phyloP scores from a whole-genome alignment of 1,140 invertebrate genomes.

The Drosophila quadrilineata region DNA sequence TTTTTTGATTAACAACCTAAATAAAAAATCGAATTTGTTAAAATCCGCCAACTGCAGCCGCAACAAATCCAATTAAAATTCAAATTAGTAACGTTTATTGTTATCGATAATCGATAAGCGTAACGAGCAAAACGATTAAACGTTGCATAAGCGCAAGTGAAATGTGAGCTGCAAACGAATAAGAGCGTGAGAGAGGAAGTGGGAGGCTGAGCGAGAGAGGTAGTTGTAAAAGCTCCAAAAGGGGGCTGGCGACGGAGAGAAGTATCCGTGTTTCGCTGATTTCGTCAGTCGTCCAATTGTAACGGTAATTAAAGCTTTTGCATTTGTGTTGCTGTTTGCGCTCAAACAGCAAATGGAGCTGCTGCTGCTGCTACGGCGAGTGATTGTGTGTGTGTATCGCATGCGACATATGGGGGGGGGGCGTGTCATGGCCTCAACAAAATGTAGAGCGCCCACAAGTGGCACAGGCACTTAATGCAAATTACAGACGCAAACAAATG shows the following conservation, averaged over 20 bases:
- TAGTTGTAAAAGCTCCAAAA: not conserved
- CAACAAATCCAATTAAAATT: too few species aligned
- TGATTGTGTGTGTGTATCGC: constrained; percentile 70
- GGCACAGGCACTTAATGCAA: constrained; percentile 66
- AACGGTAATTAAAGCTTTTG: constrained; percentile 67
- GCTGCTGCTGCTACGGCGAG: constrained; percentile 32
- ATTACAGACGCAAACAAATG: constrained; percentile 43
- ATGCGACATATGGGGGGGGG: constrained; percentile 31
- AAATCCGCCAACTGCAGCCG: too few species aligned
- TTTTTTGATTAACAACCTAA: too few species aligned
- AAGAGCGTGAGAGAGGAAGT: not conserved
- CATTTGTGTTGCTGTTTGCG: constrained; percentile 15
- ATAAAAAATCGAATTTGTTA: too few species aligned
- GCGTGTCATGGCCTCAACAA: constrained; percentile 29
- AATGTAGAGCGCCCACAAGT: constrained; percentile 36
- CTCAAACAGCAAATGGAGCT: not conserved
- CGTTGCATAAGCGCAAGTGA: not conserved
- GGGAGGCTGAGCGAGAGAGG: not conserved
- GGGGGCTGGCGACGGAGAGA: not conserved
- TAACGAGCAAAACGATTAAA: too few species aligned
- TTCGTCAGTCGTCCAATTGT: constrained; percentile 68
- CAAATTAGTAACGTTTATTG: too few species aligned
- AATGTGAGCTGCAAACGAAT: not conserved
- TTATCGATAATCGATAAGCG: too few species aligned
- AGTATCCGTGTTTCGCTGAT: constrained; percentile 11